Percentiles rank a stretch among this genome's conserved stretches.
Evolutionary conservation across 2,888 invertebrate genomes (phyloP).

Genomic region (Drosophila acutilabella): DNA sequence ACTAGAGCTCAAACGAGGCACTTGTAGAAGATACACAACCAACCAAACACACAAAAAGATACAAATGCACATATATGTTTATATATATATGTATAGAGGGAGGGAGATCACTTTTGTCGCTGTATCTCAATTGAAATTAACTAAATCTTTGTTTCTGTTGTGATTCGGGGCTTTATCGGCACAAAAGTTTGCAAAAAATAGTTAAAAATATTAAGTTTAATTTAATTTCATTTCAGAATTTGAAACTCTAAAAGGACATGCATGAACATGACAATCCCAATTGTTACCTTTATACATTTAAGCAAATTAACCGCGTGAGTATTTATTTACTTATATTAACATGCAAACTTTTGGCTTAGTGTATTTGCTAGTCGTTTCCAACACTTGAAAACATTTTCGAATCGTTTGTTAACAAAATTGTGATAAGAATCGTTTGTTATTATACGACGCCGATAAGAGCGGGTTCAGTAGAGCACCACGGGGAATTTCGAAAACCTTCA

Average conservation of each 20-base stretch:
- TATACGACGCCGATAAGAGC: constrained; percentile 40
- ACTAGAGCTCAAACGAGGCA: background rate
- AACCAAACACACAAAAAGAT: background rate
- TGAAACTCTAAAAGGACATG: constrained; percentile 4
- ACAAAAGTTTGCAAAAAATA: too few species aligned
- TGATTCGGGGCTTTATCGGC: too few species aligned
- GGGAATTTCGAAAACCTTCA: constrained; percentile 9
- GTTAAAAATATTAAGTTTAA: too few species aligned
- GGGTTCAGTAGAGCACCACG: constrained; percentile 5
- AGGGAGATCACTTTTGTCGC: background rate
- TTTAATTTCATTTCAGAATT: background rate
- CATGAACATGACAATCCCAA: background rate
- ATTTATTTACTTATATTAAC: background rate
- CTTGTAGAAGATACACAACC: background rate
- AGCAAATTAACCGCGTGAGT: constrained; percentile 10
- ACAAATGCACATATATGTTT: background rate
- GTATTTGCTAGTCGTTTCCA: constrained; percentile 23
- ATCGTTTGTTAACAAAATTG: background rate
- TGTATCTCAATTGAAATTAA: constrained; percentile 5
- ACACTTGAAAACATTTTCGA: background rate
- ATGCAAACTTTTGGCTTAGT: background rate
- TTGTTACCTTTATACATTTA: constrained; percentile 4
- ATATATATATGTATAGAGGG: background rate
- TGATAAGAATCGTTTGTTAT: constrained; percentile 43
- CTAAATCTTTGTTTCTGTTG: background rate